phyloP scores from a whole-genome alignment of 2,113 vertebrate species.

The Mesitornis unicolor region DNA sequence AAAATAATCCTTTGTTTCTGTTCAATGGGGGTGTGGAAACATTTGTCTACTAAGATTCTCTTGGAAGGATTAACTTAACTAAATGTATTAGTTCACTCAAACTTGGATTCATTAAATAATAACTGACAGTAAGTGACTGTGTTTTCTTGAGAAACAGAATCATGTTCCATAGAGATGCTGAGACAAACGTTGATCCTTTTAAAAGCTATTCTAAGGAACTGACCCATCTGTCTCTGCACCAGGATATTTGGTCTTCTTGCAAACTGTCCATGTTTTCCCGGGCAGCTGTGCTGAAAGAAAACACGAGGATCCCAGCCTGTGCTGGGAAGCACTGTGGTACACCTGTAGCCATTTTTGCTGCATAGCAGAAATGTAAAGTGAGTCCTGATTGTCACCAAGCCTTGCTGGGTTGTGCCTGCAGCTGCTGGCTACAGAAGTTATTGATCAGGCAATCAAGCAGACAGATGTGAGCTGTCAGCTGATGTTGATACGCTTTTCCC shows the following conservation, averaged over 20 bases:
- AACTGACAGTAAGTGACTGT: neutral
- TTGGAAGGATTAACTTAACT: neutral
- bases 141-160: neutral
- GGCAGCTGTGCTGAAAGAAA: neutral
- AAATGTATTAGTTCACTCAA: neutral
- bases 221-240: neutral
- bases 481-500: neutral
- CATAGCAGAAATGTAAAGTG: accelerated
- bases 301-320: neutral
- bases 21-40: neutral
- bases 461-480: neutral
- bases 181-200: neutral
- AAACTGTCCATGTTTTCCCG: neutral
- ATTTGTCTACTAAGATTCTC: neutral
- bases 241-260: neutral
- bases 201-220: neutral
- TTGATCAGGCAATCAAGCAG: accelerated
- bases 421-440: neutral
- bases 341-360: neutral
- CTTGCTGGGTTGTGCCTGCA: neutral
- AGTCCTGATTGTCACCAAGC: neutral
- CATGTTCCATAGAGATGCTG: neutral
- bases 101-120: neutral
- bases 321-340: neutral
- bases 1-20: neutral